A percentile compares a stretch with the other conserved stretches of the same genome.
These are phyloP conservation scores for Leucophora obtusa DNA, from an alignment of 2,888 invertebrate species.

Conservation along the genomic window DNA sequence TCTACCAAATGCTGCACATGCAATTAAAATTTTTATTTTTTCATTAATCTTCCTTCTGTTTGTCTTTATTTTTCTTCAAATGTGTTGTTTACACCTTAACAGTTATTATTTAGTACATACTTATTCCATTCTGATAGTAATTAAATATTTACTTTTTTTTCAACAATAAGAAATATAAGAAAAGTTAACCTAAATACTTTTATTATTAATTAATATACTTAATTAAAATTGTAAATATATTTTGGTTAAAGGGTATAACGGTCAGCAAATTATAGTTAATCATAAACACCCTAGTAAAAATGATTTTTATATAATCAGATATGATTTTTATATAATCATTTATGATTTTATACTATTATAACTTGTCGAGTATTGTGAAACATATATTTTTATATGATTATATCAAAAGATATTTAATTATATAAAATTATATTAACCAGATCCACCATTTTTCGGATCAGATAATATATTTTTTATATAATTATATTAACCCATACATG, in stretches of 20 bases:
- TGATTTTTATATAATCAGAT: no score
- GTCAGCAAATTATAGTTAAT: background rate
- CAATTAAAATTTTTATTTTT: background rate
- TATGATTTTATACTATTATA: no score
- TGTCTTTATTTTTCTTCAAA: background rate
- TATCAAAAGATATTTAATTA: no score
- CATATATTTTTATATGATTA: no score
- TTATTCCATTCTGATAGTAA: background rate
- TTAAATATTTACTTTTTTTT: background rate
- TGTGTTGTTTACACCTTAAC: slow-evolving; percentile 20
- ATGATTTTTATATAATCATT: no score
- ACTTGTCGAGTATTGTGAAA: no score
- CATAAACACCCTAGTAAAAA: background rate
- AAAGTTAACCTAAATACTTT: background rate
- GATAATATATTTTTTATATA: no score
- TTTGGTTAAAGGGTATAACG: background rate
- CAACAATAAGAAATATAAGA: background rate
- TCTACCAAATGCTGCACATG: background rate
- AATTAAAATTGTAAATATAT: background rate
- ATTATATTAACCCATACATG: no score
- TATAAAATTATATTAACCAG: no score
- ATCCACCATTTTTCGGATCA: no score
- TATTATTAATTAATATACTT: background rate
- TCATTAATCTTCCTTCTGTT: background rate
- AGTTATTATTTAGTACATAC: slow-evolving; percentile 4